Percentiles rank a stretch among this genome's conserved stretches.
phyloP scores from a whole-genome alignment of 2,888 invertebrate species.

The Andrena flavipes region DNA sequence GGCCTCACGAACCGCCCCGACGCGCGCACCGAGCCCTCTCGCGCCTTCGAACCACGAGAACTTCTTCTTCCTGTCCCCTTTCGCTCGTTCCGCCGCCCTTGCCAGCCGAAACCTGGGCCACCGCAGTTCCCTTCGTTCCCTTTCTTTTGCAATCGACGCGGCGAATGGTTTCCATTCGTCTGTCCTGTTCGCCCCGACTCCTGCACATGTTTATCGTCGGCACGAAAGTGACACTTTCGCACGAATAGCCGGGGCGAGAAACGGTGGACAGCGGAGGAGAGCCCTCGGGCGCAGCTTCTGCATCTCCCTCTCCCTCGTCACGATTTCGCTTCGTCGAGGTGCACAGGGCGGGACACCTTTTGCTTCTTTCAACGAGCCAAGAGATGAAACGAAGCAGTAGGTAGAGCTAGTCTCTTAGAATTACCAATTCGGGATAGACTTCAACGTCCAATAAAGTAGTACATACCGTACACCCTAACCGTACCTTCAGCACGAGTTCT shows the following conservation, averaged over 20 bases:
- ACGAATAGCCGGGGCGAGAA: slow-evolving; percentile 69
- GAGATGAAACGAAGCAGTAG: background rate
- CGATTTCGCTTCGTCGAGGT: background rate
- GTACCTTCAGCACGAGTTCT: background rate
- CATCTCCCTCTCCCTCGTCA: background rate
- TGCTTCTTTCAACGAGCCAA: background rate
- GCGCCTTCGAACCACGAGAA: slow-evolving; percentile 59
- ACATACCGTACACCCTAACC: too few species aligned
- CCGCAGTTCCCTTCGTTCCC: slow-evolving; percentile 47
- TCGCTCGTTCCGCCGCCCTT: background rate
- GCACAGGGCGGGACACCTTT: background rate
- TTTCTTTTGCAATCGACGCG: slow-evolving; percentile 60
- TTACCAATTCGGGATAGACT: too few species aligned
- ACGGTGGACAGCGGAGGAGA: slow-evolving; percentile 21
- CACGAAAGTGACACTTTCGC: slow-evolving; percentile 79
- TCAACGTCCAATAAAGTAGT: too few species aligned
- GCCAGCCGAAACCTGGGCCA: slow-evolving; percentile 32
- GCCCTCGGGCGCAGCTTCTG: slow-evolving; percentile 12
- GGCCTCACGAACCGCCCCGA: slow-evolving; percentile 64
- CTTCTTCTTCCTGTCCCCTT: slow-evolving; percentile 46
- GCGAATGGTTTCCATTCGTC: slow-evolving; percentile 71
- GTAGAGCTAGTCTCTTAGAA: background rate
- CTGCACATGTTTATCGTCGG: slow-evolving; percentile 75
- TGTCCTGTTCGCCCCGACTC: slow-evolving; percentile 68
- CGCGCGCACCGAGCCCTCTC: slow-evolving; percentile 57